These are phyloP conservation scores for Caenorhabditis tropicalis DNA, from an alignment of 1,140 invertebrate species.

Conservation along the genomic window DNA sequence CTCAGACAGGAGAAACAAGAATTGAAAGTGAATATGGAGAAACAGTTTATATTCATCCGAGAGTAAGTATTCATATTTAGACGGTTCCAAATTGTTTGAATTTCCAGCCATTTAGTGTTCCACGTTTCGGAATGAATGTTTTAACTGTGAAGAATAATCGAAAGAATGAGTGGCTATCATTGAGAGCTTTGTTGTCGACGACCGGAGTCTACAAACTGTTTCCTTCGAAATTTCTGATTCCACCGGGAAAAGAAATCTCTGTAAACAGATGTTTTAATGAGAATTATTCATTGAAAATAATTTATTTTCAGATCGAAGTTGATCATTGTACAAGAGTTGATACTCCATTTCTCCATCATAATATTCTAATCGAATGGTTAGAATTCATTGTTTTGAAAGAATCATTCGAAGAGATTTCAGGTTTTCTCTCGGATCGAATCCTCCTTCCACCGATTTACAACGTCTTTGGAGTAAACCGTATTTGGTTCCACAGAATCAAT, in stretches of 20 bases:
- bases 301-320: background rate
- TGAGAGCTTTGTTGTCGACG: background rate
- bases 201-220: slow-evolving; percentile 29
- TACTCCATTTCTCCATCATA: background rate
- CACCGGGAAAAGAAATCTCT: slow-evolving; percentile 15
- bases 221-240: slow-evolving; percentile 12
- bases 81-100: background rate
- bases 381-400: background rate
- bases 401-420: background rate
- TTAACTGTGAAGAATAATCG: slow-evolving; percentile 20
- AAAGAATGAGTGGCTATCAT: background rate
- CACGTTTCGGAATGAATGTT: background rate
- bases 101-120: slow-evolving; percentile 16
- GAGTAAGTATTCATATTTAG: background rate
- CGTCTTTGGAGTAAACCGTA: slow-evolving; percentile 25
- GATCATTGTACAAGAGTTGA: slow-evolving; percentile 13
- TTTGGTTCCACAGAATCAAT: background rate
- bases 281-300: background rate
- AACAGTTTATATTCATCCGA: slow-evolving; percentile 1
- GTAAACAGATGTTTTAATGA: background rate
- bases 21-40: slow-evolving; percentile 15
- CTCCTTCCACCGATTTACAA: background rate
- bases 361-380: slow-evolving; percentile 21
- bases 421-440: background rate
- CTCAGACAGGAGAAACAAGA: background rate